Percentiles rank a stretch among this genome's conserved stretches.
Evolutionary conservation across 2,113 vertebrate species (phyloP).

Genomic region (Lophotis ruficrista): DNA sequence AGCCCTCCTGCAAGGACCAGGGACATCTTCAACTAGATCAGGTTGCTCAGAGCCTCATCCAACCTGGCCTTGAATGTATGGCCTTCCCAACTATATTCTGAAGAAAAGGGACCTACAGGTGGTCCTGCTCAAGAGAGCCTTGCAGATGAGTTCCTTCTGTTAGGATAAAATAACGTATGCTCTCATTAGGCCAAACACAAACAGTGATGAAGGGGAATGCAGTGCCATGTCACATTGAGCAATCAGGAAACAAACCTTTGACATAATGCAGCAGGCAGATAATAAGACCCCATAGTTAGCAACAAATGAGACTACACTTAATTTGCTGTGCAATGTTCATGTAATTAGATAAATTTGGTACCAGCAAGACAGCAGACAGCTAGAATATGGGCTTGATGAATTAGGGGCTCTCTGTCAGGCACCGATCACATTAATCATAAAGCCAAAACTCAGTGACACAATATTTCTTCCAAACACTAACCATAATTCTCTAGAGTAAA

Average conservation of each 20-base stretch:
- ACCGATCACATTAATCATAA: slow-evolving; percentile 83
- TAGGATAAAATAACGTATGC: slow-evolving; percentile 73
- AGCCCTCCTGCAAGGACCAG: too few species aligned
- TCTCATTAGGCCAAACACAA: slow-evolving; percentile 77
- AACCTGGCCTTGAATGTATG: too few species aligned
- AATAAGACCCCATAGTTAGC: slow-evolving; percentile 76
- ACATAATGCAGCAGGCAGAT: slow-evolving; percentile 65
- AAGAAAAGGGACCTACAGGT: neutral
- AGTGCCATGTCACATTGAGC: slow-evolving; percentile 75
- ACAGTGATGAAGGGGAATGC: slow-evolving; percentile 77
- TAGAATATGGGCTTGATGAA: slow-evolving; percentile 82
- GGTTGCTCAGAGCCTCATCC: too few species aligned
- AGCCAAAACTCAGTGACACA: slow-evolving; percentile 71
- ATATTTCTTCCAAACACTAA: slow-evolving; percentile 52
- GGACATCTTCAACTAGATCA: too few species aligned
- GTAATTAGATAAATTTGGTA: slow-evolving; percentile 84
- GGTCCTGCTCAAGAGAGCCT: neutral
- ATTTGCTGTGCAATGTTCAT: slow-evolving; percentile 75
- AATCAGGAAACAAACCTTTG: slow-evolving; percentile 76
- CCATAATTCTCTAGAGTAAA: slow-evolving; percentile 11
- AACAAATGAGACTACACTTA: slow-evolving; percentile 81
- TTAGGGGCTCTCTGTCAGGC: slow-evolving; percentile 75
- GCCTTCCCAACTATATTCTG: neutral
- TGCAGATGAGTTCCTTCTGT: slow-evolving; percentile 31
- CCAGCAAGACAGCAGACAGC: slow-evolving; percentile 67